Percentiles rank a stretch among this genome's conserved stretches.
These are phyloP conservation scores for Lytechinus variegatus DNA, from an alignment of 35 echinoderm and acorn worm genomes.

Conservation along the genomic window DNA sequence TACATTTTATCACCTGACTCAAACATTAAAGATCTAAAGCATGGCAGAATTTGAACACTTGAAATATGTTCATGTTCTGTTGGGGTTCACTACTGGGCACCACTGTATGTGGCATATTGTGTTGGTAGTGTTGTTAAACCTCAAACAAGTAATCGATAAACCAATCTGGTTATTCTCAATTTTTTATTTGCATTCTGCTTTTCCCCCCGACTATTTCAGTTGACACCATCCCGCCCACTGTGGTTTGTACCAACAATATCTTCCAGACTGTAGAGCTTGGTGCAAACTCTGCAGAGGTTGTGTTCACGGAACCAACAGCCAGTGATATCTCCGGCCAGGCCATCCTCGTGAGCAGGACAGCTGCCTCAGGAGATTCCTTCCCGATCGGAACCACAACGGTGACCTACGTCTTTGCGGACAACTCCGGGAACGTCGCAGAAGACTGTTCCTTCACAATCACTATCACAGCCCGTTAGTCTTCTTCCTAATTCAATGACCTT, in stretches of 20 bases:
- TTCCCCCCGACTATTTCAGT: neutral
- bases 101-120: too few species aligned
- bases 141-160: too few species aligned
- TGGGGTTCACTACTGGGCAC: too few species aligned
- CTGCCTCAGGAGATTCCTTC: constrained; percentile 65
- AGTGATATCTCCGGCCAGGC: constrained; percentile 70
- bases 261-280: constrained; percentile 13
- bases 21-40: too few species aligned
- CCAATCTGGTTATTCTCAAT: neutral
- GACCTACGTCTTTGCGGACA: constrained; percentile 71
- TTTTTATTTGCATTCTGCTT: neutral
- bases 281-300: neutral
- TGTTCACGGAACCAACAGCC: constrained; percentile 69
- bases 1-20: too few species aligned
- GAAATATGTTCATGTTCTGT: too few species aligned
- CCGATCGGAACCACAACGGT: constrained; percentile 58
- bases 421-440: constrained; percentile 60
- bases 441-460: constrained; percentile 67
- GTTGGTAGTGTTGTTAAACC: too few species aligned
- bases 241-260: neutral
- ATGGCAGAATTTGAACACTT: too few species aligned
- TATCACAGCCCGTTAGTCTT: constrained; percentile 49
- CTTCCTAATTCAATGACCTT: neutral
- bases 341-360: constrained; percentile 19
- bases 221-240: constrained; percentile 12